Conservation (phyloP, 2,113 vertebrate species). For the Varanus komodoensis region DNA sequence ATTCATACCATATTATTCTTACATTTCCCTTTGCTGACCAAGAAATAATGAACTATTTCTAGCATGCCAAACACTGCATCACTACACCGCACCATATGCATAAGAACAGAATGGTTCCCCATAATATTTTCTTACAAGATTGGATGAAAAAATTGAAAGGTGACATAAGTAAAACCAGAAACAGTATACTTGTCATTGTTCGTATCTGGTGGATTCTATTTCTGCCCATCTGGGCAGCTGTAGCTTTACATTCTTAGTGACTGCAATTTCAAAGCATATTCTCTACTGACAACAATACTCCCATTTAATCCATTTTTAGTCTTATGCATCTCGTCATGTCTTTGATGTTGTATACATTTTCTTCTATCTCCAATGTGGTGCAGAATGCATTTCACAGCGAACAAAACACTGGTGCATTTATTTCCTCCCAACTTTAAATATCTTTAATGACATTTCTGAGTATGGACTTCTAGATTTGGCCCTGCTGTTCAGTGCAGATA, state of each 20-base stretch:
- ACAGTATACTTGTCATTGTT: slow-evolving; percentile 20
- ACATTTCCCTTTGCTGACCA: slow-evolving; percentile 2
- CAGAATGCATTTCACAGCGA: slow-evolving; percentile 10
- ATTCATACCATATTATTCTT: background rate
- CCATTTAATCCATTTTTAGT: slow-evolving; percentile 28
- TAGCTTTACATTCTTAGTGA: slow-evolving; percentile 9
- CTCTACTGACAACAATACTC: slow-evolving; percentile 11
- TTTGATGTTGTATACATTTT: slow-evolving; percentile 25
- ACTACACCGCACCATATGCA: background rate
- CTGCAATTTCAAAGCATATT: slow-evolving; percentile 20
- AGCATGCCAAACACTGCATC: background rate
- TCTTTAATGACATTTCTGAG: background rate
- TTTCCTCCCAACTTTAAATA: slow-evolving; percentile 4
- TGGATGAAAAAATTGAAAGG: slow-evolving; percentile 19
- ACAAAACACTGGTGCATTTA: slow-evolving; percentile 1
- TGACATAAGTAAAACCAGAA: slow-evolving; percentile 20
- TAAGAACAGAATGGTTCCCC: background rate
- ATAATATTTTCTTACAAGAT: slow-evolving; percentile 37
- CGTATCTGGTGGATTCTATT: slow-evolving; percentile 6
- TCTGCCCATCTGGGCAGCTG: slow-evolving; percentile 4
- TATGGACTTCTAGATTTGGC: slow-evolving; percentile 16
- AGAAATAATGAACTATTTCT: slow-evolving; percentile 14
- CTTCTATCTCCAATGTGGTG: background rate
- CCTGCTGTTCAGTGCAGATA: background rate
- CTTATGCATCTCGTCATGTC: background rate